A percentile compares a stretch with the other conserved stretches of the same genome.
These are phyloP conservation scores for Camponotus floridanus DNA, from an alignment of 1,140 invertebrate genomes.

Conservation along the genomic window DNA sequence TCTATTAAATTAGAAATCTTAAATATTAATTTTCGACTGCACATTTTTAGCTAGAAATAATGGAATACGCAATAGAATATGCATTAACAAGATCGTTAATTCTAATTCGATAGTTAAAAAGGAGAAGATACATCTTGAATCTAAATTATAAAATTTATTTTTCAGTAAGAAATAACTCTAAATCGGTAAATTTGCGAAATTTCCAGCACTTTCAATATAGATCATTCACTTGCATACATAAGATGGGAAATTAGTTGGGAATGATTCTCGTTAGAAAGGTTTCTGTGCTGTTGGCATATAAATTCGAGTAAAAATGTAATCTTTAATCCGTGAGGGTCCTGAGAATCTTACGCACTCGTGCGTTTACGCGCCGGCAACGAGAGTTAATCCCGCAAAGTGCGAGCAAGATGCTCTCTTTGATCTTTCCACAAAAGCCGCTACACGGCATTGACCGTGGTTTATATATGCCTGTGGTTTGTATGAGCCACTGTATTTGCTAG, in stretches of 20 bases:
- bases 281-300: neutral
- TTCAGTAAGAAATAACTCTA: no score
- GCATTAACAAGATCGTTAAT: no score
- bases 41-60: no score
- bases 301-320: conserved; percentile 56
- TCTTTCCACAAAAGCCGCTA: conserved; percentile 84
- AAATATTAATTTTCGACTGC: no score
- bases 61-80: no score
- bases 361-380: conserved; percentile 64
- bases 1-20: neutral
- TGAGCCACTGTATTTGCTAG: conserved; percentile 84
- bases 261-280: neutral
- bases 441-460: conserved; percentile 86
- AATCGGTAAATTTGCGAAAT: neutral
- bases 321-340: conserved; percentile 60
- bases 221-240: conserved; percentile 4
- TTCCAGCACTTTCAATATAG: neutral
- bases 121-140: no score
- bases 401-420: conserved; percentile 81
- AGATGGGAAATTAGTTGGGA: neutral
- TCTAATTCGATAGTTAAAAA: no score
- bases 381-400: conserved; percentile 73
- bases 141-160: no score
- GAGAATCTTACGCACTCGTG: conserved; percentile 51
- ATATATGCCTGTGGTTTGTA: conserved; percentile 82